Conservation (phyloP, 2,113 vertebrate genomes). For the Leiothrix lutea region DNA sequence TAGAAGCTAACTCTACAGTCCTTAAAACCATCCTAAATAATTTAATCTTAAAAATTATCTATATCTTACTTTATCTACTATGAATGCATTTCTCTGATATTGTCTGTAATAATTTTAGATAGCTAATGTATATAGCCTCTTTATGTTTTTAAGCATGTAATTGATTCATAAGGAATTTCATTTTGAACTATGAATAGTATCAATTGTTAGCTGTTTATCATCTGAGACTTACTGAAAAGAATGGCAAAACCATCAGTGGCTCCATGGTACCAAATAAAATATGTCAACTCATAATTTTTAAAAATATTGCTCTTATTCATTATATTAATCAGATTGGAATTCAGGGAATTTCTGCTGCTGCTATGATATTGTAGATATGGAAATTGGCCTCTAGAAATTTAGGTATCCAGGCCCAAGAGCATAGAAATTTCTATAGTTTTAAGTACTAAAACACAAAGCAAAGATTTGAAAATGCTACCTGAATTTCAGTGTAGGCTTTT, state of each 20-base stretch:
- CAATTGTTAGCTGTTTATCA: background rate
- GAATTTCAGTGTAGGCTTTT: background rate
- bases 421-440: background rate
- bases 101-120: background rate
- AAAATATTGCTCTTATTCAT: fast-evolving
- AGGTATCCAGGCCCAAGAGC: background rate
- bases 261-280: background rate
- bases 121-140: background rate
- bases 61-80: background rate
- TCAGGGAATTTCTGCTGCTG: background rate
- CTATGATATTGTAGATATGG: background rate
- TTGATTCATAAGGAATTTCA: background rate
- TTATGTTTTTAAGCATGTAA: background rate
- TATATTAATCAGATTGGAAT: background rate
- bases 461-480: background rate
- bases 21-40: background rate
- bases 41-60: background rate
- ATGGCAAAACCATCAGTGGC: background rate
- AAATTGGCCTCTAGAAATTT: background rate
- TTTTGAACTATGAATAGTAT: background rate
- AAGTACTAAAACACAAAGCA: background rate
- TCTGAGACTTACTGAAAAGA: background rate
- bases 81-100: background rate
- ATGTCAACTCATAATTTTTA: background rate
- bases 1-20: background rate